phyloP scores from a whole-genome alignment of 2,888 invertebrate species.

The Prostheceraeus crozeri region DNA sequence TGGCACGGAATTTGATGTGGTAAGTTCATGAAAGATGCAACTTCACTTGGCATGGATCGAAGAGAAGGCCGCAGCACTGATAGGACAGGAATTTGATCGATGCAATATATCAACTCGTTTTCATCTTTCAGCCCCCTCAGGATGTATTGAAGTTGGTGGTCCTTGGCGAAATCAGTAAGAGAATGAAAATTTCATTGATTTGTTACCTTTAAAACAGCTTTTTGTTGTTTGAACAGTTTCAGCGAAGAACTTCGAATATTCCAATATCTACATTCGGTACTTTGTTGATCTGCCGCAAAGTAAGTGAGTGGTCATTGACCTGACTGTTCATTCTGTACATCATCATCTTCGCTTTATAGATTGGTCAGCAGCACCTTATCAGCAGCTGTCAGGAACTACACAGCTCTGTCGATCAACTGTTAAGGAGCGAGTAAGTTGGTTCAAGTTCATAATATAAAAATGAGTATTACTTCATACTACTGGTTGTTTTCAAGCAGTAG shows the following conservation, averaged over 20 bases:
- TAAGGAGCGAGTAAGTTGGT: slow-evolving; percentile 10
- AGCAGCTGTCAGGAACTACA: background rate
- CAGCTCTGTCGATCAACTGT: background rate
- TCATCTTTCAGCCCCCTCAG: background rate
- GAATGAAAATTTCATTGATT: no score
- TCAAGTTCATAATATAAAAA: no score
- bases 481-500: no score
- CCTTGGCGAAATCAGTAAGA: slow-evolving; percentile 18
- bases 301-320: slow-evolving; percentile 15
- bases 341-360: background rate
- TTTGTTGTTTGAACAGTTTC: slow-evolving; percentile 10
- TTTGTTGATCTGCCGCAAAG: slow-evolving; percentile 30
- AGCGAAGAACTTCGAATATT: slow-evolving; percentile 29
- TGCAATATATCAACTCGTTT: no score
- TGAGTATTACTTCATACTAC: no score
- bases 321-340: no score
- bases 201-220: background rate
- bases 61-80: no score
- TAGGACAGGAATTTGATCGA: no score
- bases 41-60: no score
- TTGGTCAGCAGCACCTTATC: background rate
- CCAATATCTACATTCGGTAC: slow-evolving; percentile 26
- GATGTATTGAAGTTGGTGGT: background rate
- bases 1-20: slow-evolving; percentile 22
- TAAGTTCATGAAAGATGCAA: slow-evolving; percentile 1